These are phyloP conservation scores for Erebia epiphron DNA, from an alignment of 2,888 invertebrate genomes.

Conservation along the genomic window DNA sequence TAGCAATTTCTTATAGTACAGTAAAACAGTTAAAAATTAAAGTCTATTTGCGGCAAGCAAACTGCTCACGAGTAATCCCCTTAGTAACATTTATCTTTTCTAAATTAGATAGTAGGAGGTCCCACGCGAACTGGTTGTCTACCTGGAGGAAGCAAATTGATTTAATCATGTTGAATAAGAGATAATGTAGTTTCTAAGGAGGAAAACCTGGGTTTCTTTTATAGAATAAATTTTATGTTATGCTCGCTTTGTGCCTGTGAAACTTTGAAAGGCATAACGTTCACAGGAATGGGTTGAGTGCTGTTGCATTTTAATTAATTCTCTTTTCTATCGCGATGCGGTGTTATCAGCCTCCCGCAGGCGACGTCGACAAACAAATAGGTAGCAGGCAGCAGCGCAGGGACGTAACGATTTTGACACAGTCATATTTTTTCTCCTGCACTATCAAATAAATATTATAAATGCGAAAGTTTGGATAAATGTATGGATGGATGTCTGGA, in stretches of 20 bases:
- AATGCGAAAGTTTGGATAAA: too few relatives aligned
- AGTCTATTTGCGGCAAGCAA: constrained; percentile 37
- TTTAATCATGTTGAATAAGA: constrained; percentile 38
- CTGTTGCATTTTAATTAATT: constrained; percentile 82
- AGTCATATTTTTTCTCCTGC: constrained; percentile 60
- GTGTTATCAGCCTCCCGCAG: constrained; percentile 75
- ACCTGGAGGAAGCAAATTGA: constrained; percentile 40
- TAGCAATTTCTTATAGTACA: constrained; percentile 22
- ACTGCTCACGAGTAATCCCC: constrained; percentile 38
- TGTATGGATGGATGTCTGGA: too few relatives aligned
- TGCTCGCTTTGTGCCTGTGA: constrained; percentile 48
- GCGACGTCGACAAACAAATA: constrained; percentile 76
- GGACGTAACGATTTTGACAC: constrained; percentile 71
- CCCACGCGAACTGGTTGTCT: constrained; percentile 34
- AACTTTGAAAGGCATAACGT: constrained; percentile 57
- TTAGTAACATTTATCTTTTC: constrained; percentile 40
- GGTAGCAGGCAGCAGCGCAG: constrained; percentile 55
- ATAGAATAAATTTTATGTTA: constrained; percentile 55
- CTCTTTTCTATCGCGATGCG: constrained; percentile 79
- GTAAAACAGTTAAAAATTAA: constrained; percentile 42
- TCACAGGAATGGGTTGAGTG: constrained; percentile 73
- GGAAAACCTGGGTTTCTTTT: constrained; percentile 37
- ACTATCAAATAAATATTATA: too few relatives aligned
- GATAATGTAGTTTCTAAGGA: constrained; percentile 26
- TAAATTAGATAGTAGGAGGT: constrained; percentile 40